These are phyloP conservation scores for Siniperca knerii DNA, from an alignment of 2,113 vertebrate species.

Conservation along the genomic window DNA sequence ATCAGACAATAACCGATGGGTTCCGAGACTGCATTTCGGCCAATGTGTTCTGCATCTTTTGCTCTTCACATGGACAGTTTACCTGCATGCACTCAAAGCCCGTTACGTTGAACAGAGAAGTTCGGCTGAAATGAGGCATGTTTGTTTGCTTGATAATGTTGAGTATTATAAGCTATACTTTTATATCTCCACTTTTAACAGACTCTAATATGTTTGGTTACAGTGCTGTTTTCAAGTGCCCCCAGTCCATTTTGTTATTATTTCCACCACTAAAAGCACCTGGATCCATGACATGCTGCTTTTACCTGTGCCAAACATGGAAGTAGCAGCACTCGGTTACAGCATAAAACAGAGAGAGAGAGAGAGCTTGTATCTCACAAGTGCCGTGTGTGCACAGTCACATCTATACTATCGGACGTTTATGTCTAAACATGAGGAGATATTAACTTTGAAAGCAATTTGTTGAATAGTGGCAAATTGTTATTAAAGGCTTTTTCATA, in stretches of 20 bases:
- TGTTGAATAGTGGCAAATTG: slow-evolving; percentile 19
- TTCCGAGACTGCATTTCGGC: too few species aligned
- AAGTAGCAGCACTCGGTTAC: neutral
- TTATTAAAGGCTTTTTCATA: slow-evolving; percentile 27
- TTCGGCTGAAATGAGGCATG: neutral
- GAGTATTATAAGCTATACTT: neutral
- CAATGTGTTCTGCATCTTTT: too few species aligned
- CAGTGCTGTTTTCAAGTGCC: neutral
- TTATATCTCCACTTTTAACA: neutral
- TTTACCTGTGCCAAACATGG: slow-evolving; percentile 7
- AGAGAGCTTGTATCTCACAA: neutral
- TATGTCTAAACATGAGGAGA: slow-evolving; percentile 3
- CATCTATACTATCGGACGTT: slow-evolving; percentile 2
- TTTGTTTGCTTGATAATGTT: slow-evolving; percentile 2
- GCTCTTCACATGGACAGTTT: too few species aligned
- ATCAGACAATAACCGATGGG: too few species aligned
- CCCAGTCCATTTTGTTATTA: slow-evolving; percentile 13
- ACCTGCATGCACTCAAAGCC: too few species aligned
- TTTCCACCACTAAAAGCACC: slow-evolving; percentile 12
- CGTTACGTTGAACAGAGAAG: neutral
- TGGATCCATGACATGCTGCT: slow-evolving; percentile 15
- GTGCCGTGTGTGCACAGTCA: neutral
- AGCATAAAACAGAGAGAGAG: neutral
- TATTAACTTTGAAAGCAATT: slow-evolving; percentile 44
- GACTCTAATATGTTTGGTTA: neutral